phyloP scores from a whole-genome alignment of 2,888 invertebrate genomes.

The Argyra leucocephala region DNA sequence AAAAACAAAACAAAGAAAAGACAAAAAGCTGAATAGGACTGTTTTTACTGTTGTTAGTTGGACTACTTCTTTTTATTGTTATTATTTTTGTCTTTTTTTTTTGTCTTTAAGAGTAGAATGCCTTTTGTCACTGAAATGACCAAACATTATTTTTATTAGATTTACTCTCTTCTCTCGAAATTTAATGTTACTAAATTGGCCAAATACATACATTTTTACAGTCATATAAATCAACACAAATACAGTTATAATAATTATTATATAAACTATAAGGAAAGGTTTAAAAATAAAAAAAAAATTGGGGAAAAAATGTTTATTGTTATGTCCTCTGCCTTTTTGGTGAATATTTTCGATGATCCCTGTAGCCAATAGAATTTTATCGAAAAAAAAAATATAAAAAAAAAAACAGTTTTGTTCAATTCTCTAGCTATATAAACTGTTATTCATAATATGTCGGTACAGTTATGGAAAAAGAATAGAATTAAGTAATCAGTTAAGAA shows the following conservation, averaged over 20 bases:
- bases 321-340: neutral
- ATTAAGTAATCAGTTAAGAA: too few relatives aligned
- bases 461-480: too few relatives aligned
- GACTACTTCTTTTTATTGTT: neutral
- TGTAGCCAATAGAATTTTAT: too few relatives aligned
- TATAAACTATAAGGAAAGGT: neutral
- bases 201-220: neutral
- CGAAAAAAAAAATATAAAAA: too few relatives aligned
- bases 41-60: too few relatives aligned
- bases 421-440: too few relatives aligned
- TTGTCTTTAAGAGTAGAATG: neutral
- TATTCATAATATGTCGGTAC: too few relatives aligned
- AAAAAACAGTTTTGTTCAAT: too few relatives aligned
- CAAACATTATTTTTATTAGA: constrained; percentile 6
- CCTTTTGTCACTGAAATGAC: constrained; percentile 3
- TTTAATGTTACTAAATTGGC: neutral
- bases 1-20: neutral
- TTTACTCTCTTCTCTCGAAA: neutral
- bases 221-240: too few relatives aligned
- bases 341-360: too few relatives aligned
- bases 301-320: neutral
- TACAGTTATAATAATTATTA: neutral
- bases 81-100: neutral
- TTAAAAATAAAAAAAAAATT: neutral
- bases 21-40: neutral